phyloP scores from a whole-genome alignment of 2,888 invertebrate species.

The Nezara viridula region DNA sequence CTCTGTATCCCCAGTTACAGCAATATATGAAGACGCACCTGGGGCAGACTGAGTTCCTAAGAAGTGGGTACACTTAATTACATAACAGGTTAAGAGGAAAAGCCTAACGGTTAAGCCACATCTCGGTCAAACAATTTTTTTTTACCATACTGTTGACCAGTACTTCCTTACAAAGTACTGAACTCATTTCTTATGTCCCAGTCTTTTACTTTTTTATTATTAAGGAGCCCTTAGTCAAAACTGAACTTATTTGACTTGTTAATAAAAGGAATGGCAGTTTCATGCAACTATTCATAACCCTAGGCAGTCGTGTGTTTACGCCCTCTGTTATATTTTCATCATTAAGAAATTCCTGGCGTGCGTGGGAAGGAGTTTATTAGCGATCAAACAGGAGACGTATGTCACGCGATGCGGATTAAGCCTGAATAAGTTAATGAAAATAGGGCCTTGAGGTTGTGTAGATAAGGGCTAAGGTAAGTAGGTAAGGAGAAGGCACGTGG shows the following conservation, averaged over 20 bases:
- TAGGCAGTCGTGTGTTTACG: neutral
- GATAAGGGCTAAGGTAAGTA: conserved; percentile 17
- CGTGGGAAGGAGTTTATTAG: conserved; percentile 25
- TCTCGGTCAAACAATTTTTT: too few species aligned
- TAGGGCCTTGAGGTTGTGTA: neutral
- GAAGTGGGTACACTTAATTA: too few species aligned
- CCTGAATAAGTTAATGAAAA: conserved; percentile 27
- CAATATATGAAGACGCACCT: too few species aligned
- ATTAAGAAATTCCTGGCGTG: neutral
- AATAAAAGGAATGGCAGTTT: neutral
- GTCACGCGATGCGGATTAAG: conserved; percentile 14
- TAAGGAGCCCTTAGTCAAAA: neutral
- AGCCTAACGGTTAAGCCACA: too few species aligned
- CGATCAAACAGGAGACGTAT: conserved; percentile 22
- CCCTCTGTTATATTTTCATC: neutral
- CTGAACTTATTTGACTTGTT: neutral
- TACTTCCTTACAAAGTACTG: too few species aligned
- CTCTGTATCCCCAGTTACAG: too few species aligned
- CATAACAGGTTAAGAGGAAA: too few species aligned
- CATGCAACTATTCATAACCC: neutral
- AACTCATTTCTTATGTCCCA: too few species aligned
- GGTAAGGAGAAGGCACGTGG: conserved; percentile 16
- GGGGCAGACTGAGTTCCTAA: too few species aligned
- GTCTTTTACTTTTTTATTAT: neutral
- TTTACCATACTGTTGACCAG: too few species aligned